phyloP scores from a whole-genome alignment of 2,888 invertebrate species.

The Piscicola geometra region DNA sequence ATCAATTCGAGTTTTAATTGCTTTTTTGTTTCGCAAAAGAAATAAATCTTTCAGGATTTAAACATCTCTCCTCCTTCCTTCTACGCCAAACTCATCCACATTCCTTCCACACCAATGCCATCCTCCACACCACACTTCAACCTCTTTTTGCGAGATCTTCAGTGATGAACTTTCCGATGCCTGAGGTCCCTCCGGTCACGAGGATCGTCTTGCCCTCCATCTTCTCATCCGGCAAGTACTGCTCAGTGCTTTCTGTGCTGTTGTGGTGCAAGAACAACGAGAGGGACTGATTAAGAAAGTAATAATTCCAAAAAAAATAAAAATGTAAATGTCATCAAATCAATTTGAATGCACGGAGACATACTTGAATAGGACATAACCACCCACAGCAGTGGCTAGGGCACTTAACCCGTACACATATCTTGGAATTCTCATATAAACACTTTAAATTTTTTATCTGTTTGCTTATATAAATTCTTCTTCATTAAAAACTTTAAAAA shows the following conservation, averaged over 20 bases:
- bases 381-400: constrained; percentile 45
- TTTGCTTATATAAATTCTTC: too few relatives aligned
- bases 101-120: too few relatives aligned
- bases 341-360: constrained; percentile 15
- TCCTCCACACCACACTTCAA: too few relatives aligned
- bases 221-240: constrained; percentile 47
- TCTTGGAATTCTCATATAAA: constrained; percentile 34
- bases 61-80: too few relatives aligned
- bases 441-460: too few relatives aligned
- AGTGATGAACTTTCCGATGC: constrained; percentile 51
- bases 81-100: too few relatives aligned
- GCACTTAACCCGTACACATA: constrained; percentile 43
- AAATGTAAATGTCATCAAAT: not conserved
- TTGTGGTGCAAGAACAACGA: constrained; percentile 17
- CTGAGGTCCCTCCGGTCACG: constrained; percentile 52
- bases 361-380: constrained; percentile 45
- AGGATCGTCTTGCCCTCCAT: constrained; percentile 50
- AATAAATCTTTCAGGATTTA: too few relatives aligned
- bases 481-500: too few relatives aligned
- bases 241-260: constrained; percentile 21
- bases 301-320: not conserved
- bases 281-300: constrained; percentile 1
- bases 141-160: constrained; percentile 50
- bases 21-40: too few relatives aligned
- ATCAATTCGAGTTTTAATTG: too few relatives aligned